phyloP scores from a whole-genome alignment of 1,140 invertebrate species.

The Drosophila sucinea region DNA sequence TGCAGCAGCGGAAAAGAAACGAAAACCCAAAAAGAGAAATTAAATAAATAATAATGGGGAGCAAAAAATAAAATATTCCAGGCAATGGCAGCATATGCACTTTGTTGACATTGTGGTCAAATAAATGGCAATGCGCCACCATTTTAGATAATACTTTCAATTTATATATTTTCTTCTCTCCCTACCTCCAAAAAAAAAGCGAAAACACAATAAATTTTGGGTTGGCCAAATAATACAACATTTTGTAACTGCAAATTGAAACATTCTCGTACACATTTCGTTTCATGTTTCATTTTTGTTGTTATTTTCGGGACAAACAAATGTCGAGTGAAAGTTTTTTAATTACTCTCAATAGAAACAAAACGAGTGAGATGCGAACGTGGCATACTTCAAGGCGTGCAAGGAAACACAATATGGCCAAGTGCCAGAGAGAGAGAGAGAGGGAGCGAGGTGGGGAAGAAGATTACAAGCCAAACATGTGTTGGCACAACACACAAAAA shows the following conservation, averaged over 20 bases:
- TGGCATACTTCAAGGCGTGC: conserved; percentile 45
- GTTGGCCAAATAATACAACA: conserved; percentile 12
- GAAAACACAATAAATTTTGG: background rate
- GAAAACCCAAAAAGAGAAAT: background rate
- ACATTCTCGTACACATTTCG: conserved; percentile 15
- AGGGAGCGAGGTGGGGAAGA: too few species aligned
- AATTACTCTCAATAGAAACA: conserved; percentile 48
- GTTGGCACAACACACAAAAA: background rate
- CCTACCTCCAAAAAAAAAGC: background rate
- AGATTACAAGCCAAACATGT: conserved; percentile 1
- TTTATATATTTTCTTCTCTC: background rate
- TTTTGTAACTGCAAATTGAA: conserved; percentile 27
- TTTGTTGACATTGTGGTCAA: conserved; percentile 6
- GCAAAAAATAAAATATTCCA: conserved; percentile 4
- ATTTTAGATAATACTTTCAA: conserved; percentile 10
- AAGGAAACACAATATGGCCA: conserved; percentile 34
- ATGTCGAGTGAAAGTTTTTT: conserved; percentile 54
- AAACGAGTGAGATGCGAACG: conserved; percentile 29
- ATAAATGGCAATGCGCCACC: conserved; percentile 3
- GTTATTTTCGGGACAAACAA: conserved; percentile 35
- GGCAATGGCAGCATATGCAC: conserved; percentile 8
- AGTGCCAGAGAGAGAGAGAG: conserved; percentile 1
- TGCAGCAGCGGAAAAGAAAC: conserved; percentile 11
- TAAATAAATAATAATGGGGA: background rate
- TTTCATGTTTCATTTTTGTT: conserved; percentile 12